Evolutionary conservation across 2,888 invertebrate genomes (phyloP).

Genomic region (Stenurella melanura): DNA sequence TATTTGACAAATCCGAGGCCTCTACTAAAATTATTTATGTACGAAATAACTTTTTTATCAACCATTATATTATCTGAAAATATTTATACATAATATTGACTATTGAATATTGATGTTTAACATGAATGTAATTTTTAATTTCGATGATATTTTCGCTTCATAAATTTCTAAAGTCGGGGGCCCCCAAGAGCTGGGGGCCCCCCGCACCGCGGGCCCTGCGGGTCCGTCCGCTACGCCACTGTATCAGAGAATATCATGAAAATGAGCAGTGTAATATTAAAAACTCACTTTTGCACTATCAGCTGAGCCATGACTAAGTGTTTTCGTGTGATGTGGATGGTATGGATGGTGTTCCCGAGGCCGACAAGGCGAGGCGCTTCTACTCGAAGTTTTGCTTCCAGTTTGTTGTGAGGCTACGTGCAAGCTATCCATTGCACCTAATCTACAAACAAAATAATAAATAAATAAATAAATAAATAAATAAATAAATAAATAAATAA

Average conservation of each 20-base stretch:
- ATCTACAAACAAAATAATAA: constrained; percentile 60
- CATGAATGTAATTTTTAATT: no score
- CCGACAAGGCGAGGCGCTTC: constrained; percentile 79
- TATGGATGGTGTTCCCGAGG: constrained; percentile 60
- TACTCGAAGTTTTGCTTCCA: constrained; percentile 78
- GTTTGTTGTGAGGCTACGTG: constrained; percentile 71
- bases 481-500: constrained; percentile 1
- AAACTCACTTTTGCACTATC: constrained; percentile 70
- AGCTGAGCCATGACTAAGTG: constrained; percentile 71
- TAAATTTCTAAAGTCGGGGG: no score
- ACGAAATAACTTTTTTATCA: no score
- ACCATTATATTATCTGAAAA: no score
- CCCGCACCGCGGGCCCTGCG: no score
- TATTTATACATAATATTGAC: no score
- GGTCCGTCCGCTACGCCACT: no score
- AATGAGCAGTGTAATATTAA: constrained; percentile 5
- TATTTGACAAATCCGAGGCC: no score
- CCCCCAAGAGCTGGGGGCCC: no score
- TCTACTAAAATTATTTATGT: no score
- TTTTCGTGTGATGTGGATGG: constrained; percentile 68
- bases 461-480: neutral
- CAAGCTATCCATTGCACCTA: constrained; percentile 73
- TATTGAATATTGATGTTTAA: no score
- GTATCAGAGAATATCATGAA: neutral
- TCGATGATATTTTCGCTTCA: no score